Evolutionary conservation across 2,888 invertebrate genomes (phyloP).

Genomic region (Coenonympha arcania): DNA sequence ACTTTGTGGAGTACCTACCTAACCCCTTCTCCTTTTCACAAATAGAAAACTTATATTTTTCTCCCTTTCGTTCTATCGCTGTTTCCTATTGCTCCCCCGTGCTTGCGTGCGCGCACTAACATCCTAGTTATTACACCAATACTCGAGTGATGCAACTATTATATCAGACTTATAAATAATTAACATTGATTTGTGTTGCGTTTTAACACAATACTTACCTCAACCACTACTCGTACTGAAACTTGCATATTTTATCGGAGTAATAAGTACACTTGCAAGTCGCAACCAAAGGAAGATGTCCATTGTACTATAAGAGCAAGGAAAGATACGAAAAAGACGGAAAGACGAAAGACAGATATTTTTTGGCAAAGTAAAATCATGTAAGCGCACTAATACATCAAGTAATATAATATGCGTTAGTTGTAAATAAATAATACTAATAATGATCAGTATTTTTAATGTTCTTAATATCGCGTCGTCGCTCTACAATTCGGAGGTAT

Average conservation of each 20-base stretch:
- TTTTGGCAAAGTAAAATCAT: too few species aligned
- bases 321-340: too few species aligned
- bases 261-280: neutral
- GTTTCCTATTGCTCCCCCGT: conserved; percentile 36
- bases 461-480: neutral
- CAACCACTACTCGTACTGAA: neutral
- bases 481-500: neutral
- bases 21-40: conserved; percentile 30
- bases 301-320: too few species aligned
- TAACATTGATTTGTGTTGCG: conserved; percentile 10
- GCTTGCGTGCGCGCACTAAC: conserved; percentile 34
- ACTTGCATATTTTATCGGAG: neutral
- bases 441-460: neutral
- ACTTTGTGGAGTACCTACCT: too few species aligned
- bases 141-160: conserved; percentile 39
- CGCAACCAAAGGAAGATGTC: too few species aligned
- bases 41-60: conserved; percentile 19
- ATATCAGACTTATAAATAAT: conserved; percentile 33
- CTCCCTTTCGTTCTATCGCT: conserved; percentile 32
- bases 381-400: too few species aligned
- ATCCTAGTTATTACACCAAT: conserved; percentile 43
- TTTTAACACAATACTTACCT: conserved; percentile 1
- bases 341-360: too few species aligned
- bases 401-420: too few species aligned
- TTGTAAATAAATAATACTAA: too few species aligned